Conservation (phyloP, 2,888 invertebrate species). For the Rhagonycha fulva region DNA sequence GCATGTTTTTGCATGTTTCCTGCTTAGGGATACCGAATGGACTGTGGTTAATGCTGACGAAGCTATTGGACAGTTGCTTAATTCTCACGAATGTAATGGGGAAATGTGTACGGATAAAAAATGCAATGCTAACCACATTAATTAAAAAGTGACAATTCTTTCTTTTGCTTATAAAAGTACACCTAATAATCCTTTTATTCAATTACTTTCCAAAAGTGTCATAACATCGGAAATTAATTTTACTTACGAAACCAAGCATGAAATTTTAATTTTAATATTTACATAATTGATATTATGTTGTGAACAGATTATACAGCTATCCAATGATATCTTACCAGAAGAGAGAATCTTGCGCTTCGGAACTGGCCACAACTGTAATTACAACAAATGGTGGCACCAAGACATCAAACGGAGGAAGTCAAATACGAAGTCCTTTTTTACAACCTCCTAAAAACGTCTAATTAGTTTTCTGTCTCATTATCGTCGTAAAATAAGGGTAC, state of each 20-base stretch:
- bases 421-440: slow-evolving; percentile 45
- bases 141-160: background rate
- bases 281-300: slow-evolving; percentile 9
- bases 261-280: background rate
- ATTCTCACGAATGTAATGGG: slow-evolving; percentile 24
- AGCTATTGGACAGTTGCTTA: slow-evolving; percentile 30
- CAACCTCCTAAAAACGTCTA: slow-evolving; percentile 40
- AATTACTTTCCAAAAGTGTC: background rate
- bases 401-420: slow-evolving; percentile 35
- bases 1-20: slow-evolving; percentile 41
- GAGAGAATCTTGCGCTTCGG: slow-evolving; percentile 78
- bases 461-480: background rate
- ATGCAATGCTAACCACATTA: background rate
- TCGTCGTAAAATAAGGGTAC: background rate
- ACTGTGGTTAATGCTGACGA: slow-evolving; percentile 47
- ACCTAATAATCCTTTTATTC: background rate
- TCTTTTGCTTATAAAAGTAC: background rate
- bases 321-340: slow-evolving; percentile 68
- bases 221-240: background rate
- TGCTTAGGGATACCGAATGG: slow-evolving; percentile 49
- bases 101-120: slow-evolving; percentile 14
- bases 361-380: slow-evolving; percentile 77
- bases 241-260: background rate
- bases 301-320: slow-evolving; percentile 71
- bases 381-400: slow-evolving; percentile 52